Evolutionary conservation across 2,113 vertebrate species (phyloP), one percentile per base, ranked within the genome.

Genomic region (Pungitius pungitius): DNA sequence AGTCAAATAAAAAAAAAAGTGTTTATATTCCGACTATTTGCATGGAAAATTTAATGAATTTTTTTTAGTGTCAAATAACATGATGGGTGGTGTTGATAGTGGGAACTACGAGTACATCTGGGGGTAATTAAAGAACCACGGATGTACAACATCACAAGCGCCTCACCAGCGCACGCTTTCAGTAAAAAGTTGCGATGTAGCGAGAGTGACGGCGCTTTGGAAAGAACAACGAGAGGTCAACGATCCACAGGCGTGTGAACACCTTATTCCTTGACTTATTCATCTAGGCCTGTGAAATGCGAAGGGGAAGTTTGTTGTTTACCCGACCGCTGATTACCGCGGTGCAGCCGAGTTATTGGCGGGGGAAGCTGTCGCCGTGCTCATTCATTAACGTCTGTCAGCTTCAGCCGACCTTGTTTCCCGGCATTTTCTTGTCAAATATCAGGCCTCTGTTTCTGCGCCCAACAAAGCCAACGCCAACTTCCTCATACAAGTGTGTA

Each of bases 261-360:
- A 87, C 73, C 65, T 86, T 27, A 10, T 20, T 9, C 8, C 30
- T 73, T 90, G 87, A 87, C 90, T 90, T 78, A 88, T 90, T 90
- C 81, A 90, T 80, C 20, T 11, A 6, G 12, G 40, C 49, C 35
- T 67, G 82, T 75, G 57, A 52, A 43, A 66, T 85, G 82, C 79
- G 59, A 84, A 84, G 82, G 65, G 24, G 10, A 73, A 83, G 68
- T 43, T 78, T 87, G 86, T 79, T 87, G 84, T 89, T 87, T 84
- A 82, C 73, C 76, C 42, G 11, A 69, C 75, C 82, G 63, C 83
- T 88, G 82, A 90, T 90, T 90, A 92, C 77, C 71, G 24, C 69
- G 73, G 69, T 37, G 47, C 71, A 61, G 58, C 77, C 54, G 80
- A 45, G 54, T 70, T 66, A 67, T 73, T 58, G 75, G 42, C 84